These are phyloP conservation scores for Bembecia ichneumoniformis DNA, from an alignment of 2,888 invertebrate species.

Conservation along the genomic window DNA sequence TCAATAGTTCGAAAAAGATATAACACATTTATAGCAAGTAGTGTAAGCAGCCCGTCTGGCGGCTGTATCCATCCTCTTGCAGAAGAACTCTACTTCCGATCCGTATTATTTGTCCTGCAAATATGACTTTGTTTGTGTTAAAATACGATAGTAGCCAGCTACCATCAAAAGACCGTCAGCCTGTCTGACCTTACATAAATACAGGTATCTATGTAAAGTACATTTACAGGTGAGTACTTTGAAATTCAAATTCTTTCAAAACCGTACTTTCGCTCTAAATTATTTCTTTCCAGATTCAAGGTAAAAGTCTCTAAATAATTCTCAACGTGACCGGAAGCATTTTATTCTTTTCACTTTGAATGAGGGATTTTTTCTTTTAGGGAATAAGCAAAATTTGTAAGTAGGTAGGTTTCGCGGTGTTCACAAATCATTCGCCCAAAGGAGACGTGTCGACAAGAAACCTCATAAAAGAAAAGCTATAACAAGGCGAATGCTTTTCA, in stretches of 20 bases:
- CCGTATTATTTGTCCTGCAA: too few relatives aligned
- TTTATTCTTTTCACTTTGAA: conserved; percentile 11
- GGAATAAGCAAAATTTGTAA: conserved; percentile 7
- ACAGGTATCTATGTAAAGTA: not conserved
- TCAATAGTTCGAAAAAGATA: too few relatives aligned
- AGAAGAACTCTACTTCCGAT: too few relatives aligned
- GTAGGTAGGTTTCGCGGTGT: conserved; percentile 13
- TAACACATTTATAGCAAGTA: too few relatives aligned
- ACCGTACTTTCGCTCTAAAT: not conserved
- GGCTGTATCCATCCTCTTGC: too few relatives aligned
- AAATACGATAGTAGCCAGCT: too few relatives aligned
- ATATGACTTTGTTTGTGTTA: too few relatives aligned
- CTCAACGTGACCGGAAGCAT: conserved; percentile 19
- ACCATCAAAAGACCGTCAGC: too few relatives aligned
- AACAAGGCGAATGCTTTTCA: conserved; percentile 1
- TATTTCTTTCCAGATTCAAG: not conserved
- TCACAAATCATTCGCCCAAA: conserved; percentile 17
- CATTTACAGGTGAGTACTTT: not conserved
- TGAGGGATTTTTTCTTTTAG: conserved; percentile 8
- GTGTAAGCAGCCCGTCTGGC: too few relatives aligned
- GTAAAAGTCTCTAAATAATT: conserved; percentile 13
- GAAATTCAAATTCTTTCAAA: not conserved
- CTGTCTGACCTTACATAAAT: not conserved
- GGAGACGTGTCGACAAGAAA: conserved; percentile 2
- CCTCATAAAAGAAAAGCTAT: conserved; percentile 11